Evolutionary conservation across 2,888 invertebrate genomes (phyloP), one percentile per base, ranked within the genome.

Genomic region (Cerastis leucographa): DNA sequence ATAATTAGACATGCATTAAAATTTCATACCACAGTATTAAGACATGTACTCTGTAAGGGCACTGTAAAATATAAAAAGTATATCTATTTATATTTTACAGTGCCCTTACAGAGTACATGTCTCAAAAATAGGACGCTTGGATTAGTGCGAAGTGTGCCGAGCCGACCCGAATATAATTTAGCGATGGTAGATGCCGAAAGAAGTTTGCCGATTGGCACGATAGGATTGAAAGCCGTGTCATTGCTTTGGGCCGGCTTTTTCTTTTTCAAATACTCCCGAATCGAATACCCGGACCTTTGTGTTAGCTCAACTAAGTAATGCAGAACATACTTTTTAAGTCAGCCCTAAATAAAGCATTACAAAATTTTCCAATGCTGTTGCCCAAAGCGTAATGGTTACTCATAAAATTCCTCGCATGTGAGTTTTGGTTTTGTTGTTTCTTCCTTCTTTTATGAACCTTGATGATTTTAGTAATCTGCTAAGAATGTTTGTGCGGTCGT

Each of bases 401-500:
- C 80, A 54, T 80, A 80, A 70, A 70, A 74, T 44, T 49, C 56
- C 17, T 19, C 66, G 19, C 40, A 65, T 54, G 35, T 66, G 54
- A 8, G 74, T 62, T 67, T 80, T 75, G n/a, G 19, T 75, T 35
- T 70, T 75, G 25, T 80, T 65, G 69, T 46, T 69, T 54, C 40
- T 80, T 66, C 17, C 17, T 74, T 59, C 0, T 74, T 69, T 74
- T 65, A 69, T 42, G 42, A 66, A 56, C 49, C n/a, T 70, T 66
- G 61, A 67, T 61, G 42, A 49, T 35, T 62, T 70, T 25, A 71
- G 64, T 51, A 76, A 80, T 71, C 75, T 62, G 75, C 59, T n/a
- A 75, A 70, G 61, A 75, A 80, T 80, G 61, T 67, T 67, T 67
- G 76, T 2, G 66, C 61, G 81, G 80, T 71, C 71, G 17, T 75